These are phyloP conservation scores for Mus caroli DNA, from an alignment of 2,797 vertebrate genomes.

Conservation along the genomic window DNA sequence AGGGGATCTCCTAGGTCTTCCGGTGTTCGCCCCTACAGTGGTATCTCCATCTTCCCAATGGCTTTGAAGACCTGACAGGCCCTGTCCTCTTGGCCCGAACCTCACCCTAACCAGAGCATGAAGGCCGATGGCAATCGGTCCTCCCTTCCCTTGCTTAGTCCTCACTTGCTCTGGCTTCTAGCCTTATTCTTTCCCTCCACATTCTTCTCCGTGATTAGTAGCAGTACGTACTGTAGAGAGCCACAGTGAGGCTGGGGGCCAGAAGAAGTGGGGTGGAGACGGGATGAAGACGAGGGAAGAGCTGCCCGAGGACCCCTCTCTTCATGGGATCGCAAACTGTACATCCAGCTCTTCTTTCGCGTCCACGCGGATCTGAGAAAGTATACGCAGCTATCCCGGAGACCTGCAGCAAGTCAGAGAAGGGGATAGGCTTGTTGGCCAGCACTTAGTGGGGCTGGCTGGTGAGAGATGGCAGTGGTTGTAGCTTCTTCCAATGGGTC, in stretches of 20 bases:
- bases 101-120: conserved; percentile 57
- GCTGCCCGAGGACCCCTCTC: conserved; percentile 67
- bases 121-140: conserved; percentile 68
- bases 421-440: conserved; percentile 86
- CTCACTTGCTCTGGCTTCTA: conserved; percentile 72
- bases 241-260: conserved; percentile 78
- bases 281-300: conserved; percentile 82
- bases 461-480: conserved; percentile 95
- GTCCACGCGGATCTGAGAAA: conserved; percentile 98
- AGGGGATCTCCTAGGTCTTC: background rate
- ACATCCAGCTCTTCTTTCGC: conserved; percentile 98
- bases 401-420: conserved; percentile 96
- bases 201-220: conserved; percentile 75
- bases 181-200: conserved; percentile 72
- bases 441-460: conserved; percentile 98
- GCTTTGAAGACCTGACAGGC: conserved; percentile 51
- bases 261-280: conserved; percentile 72
- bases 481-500: conserved; percentile 95
- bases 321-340: conserved; percentile 98
- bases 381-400: conserved; percentile 97
- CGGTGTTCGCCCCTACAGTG: conserved; percentile 56
- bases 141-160: conserved; percentile 71
- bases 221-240: conserved; percentile 82
- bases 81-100: conserved; percentile 43
- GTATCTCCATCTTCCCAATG: conserved; percentile 59